These are phyloP conservation scores for Sebastes paucispinis DNA, from an alignment of 2,797 vertebrate species.

Conservation along the genomic window DNA sequence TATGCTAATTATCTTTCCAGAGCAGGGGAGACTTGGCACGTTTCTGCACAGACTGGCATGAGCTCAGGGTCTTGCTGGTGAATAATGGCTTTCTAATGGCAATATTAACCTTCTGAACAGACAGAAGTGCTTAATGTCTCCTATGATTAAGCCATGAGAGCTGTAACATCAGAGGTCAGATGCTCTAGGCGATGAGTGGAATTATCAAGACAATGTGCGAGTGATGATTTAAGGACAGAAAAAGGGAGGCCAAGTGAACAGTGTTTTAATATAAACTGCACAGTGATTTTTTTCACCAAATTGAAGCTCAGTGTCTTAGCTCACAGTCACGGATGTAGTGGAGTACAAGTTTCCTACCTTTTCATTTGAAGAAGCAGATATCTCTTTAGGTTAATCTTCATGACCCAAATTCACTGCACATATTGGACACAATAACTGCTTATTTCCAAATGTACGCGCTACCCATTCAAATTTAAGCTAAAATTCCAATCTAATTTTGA, in stretches of 20 bases:
- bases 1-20: conserved; percentile 57
- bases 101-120: conserved; percentile 72
- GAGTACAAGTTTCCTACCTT: neutral
- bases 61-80: conserved; percentile 53
- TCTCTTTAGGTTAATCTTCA: neutral
- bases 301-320: neutral
- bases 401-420: neutral
- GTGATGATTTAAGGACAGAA: conserved; percentile 37
- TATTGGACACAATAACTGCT: neutral
- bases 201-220: conserved; percentile 51
- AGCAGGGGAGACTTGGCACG: conserved; percentile 25
- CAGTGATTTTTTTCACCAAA: neutral
- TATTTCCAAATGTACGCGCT: neutral
- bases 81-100: conserved; percentile 74
- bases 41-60: conserved; percentile 41
- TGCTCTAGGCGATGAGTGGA: conserved; percentile 43
- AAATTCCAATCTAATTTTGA: neutral
- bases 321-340: neutral
- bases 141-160: conserved; percentile 62
- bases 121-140: conserved; percentile 67
- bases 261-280: neutral
- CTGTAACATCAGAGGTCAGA: conserved; percentile 62
- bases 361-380: neutral
- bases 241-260: neutral
- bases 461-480: neutral